These are phyloP conservation scores for Pseudomugil gertrudae DNA, from an alignment of 2,797 vertebrate species.

Conservation along the genomic window DNA sequence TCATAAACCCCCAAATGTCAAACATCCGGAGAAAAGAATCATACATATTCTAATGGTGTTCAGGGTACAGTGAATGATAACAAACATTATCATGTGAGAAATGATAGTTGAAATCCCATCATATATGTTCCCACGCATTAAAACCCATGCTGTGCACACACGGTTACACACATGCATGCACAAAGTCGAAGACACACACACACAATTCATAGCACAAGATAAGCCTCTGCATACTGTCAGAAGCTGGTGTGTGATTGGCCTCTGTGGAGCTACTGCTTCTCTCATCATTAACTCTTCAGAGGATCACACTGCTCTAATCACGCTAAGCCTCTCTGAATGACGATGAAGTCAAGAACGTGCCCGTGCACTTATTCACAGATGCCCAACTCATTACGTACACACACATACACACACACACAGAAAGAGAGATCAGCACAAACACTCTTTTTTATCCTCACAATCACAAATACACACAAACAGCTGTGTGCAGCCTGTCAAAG, in stretches of 20 bases:
- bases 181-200: slow-evolving; percentile 21
- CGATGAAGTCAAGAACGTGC: slow-evolving; percentile 77
- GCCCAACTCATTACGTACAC: slow-evolving; percentile 49
- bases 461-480: slow-evolving; percentile 39
- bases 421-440: slow-evolving; percentile 15
- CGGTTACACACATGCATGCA: slow-evolving; percentile 17
- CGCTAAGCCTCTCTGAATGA: slow-evolving; percentile 74
- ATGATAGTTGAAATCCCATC: slow-evolving; percentile 62
- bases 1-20: slow-evolving; percentile 67
- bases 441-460: slow-evolving; percentile 40
- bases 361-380: slow-evolving; percentile 70
- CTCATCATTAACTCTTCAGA: slow-evolving; percentile 81
- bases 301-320: slow-evolving; percentile 76
- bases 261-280: slow-evolving; percentile 74
- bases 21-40: slow-evolving; percentile 56
- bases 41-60: slow-evolving; percentile 63
- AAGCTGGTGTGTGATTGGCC: slow-evolving; percentile 74
- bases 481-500: slow-evolving; percentile 30
- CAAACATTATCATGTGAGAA: slow-evolving; percentile 55
- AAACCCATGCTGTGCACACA: slow-evolving; percentile 37
- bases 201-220: slow-evolving; percentile 61
- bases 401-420: slow-evolving; percentile 17
- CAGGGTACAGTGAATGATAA: slow-evolving; percentile 44
- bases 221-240: slow-evolving; percentile 64
- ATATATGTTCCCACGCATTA: slow-evolving; percentile 65